These are phyloP conservation scores for Oophaga pumilio DNA, from an alignment of 2,113 vertebrate species.

Conservation along the genomic window DNA sequence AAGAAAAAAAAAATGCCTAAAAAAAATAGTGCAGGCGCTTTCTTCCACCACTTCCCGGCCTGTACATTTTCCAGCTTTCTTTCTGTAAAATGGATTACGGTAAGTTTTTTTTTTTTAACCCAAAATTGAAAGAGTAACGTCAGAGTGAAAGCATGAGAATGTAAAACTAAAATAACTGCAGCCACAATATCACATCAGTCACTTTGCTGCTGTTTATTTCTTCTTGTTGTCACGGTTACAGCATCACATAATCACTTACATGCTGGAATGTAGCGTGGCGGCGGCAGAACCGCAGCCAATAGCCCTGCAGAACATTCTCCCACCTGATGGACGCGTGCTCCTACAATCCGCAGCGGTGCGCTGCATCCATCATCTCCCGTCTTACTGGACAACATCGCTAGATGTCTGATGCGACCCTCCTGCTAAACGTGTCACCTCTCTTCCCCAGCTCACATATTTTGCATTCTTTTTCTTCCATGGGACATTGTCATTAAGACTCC, in stretches of 20 bases:
- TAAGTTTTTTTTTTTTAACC: neutral
- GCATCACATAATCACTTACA: conserved; percentile 24
- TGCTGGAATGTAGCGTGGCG: neutral
- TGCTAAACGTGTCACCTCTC: too few relatives aligned
- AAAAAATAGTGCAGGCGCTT: neutral
- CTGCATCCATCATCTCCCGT: neutral
- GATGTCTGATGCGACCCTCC: neutral
- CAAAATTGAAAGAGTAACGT: neutral
- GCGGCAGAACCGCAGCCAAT: too few relatives aligned
- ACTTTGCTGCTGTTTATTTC: conserved; percentile 14
- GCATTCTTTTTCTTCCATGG: too few relatives aligned
- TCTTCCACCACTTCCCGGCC: neutral
- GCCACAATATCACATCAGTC: neutral
- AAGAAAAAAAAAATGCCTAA: too few relatives aligned
- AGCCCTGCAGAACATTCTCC: too few relatives aligned
- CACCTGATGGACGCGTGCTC: neutral
- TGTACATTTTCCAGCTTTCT: neutral
- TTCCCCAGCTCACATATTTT: too few relatives aligned
- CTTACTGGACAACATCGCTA: neutral
- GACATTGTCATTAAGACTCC: too few relatives aligned
- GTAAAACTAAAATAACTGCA: neutral
- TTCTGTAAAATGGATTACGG: neutral
- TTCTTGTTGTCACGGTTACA: neutral
- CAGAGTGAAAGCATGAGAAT: neutral
- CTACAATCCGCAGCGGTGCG: neutral